Percentiles rank a stretch among this genome's conserved stretches.
Conservation (phyloP, 1,140 invertebrate genomes). For the Drosophila melanica region DNA sequence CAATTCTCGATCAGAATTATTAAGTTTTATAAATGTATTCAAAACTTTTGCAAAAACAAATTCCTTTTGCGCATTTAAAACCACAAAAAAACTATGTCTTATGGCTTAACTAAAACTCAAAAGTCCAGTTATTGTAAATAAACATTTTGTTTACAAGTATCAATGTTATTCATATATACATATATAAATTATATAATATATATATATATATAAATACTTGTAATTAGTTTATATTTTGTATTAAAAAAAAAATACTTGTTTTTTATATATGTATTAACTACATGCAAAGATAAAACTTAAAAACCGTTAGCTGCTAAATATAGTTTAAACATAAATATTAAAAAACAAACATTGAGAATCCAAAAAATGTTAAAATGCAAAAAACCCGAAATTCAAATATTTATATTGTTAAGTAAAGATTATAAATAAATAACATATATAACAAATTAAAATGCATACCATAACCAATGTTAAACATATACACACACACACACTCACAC, state of each 20-base stretch:
- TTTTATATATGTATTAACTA: slow-evolving; percentile 51
- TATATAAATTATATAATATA: slow-evolving; percentile 14
- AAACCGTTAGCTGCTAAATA: slow-evolving; percentile 59
- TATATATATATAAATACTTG: slow-evolving; percentile 63
- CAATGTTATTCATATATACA: slow-evolving; percentile 38
- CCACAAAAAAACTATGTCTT: slow-evolving; percentile 37
- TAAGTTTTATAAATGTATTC: slow-evolving; percentile 5
- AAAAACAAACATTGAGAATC: slow-evolving; percentile 30
- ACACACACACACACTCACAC: slow-evolving; percentile 36
- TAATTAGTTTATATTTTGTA: slow-evolving; percentile 81
- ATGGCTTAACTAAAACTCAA: slow-evolving; percentile 24
- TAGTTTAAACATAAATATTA: slow-evolving; percentile 42
- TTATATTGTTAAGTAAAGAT: slow-evolving; percentile 65
- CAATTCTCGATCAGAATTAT: slow-evolving; percentile 37
- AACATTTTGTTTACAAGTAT: slow-evolving; percentile 42
- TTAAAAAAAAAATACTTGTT: slow-evolving; percentile 63
- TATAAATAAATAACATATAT: slow-evolving; percentile 44
- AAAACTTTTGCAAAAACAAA: slow-evolving; percentile 54
- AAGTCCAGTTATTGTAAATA: slow-evolving; percentile 45
- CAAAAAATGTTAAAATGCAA: slow-evolving; percentile 56
- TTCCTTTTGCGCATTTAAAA: slow-evolving; percentile 55
- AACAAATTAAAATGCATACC: slow-evolving; percentile 44
- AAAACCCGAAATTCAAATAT: slow-evolving; percentile 38
- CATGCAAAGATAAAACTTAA: slow-evolving; percentile 47
- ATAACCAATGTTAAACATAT: slow-evolving; percentile 68